phyloP scores from a whole-genome alignment of 2,888 invertebrate genomes.

The Pyrrhosoma nymphula region DNA sequence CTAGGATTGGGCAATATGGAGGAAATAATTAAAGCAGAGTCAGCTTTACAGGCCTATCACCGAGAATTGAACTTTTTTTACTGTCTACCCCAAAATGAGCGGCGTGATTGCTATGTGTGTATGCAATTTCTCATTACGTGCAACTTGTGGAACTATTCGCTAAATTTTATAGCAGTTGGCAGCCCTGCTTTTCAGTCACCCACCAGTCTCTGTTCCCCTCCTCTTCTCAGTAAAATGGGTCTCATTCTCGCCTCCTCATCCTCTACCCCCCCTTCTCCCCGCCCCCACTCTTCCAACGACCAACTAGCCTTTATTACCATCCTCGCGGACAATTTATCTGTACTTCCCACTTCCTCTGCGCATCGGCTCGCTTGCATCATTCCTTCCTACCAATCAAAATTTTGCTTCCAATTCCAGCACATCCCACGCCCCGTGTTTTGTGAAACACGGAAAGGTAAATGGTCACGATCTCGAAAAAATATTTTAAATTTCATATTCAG shows the following conservation, averaged over 20 bases:
- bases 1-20: too few species aligned
- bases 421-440: background rate
- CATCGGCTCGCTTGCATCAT: background rate
- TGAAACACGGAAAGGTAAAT: background rate
- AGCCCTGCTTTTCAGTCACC: background rate
- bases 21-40: too few species aligned
- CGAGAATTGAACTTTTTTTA: too few species aligned
- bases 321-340: background rate
- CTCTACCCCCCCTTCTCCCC: background rate
- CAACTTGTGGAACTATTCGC: too few species aligned
- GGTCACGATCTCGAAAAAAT: background rate
- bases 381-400: background rate
- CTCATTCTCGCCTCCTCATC: background rate
- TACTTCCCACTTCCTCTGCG: background rate
- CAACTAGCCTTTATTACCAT: background rate
- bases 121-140: too few species aligned
- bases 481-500: background rate
- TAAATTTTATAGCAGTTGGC: background rate
- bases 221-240: background rate
- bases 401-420: background rate
- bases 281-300: background rate
- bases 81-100: too few species aligned
- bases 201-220: background rate
- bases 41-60: too few species aligned
- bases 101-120: too few species aligned